phyloP scores from a whole-genome alignment of 2,888 invertebrate species.

The Parascotia fuliginaria region DNA sequence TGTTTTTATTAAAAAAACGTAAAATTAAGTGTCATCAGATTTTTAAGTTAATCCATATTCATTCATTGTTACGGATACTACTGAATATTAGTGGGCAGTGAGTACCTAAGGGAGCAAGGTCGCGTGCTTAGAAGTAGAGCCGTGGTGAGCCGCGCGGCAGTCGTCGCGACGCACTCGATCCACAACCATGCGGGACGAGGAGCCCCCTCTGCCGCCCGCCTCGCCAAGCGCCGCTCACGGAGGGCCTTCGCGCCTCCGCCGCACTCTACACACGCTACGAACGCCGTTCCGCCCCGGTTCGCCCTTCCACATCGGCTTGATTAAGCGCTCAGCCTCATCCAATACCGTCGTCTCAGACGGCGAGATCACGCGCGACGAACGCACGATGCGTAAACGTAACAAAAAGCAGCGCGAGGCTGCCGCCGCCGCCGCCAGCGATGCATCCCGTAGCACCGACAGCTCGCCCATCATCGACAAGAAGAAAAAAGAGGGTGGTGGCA shows the following conservation, averaged over 20 bases:
- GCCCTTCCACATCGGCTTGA: slow-evolving; percentile 82
- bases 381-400: slow-evolving; percentile 83
- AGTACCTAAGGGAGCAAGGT: slow-evolving; percentile 69
- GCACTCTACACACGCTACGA: slow-evolving; percentile 79
- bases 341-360: slow-evolving; percentile 81
- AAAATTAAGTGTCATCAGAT: too few species aligned
- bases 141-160: slow-evolving; percentile 64
- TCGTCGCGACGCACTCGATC: slow-evolving; percentile 61
- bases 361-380: slow-evolving; percentile 78
- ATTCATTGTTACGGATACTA: slow-evolving; percentile 35
- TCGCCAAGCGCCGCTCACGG: slow-evolving; percentile 44
- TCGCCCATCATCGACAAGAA: slow-evolving; percentile 71
- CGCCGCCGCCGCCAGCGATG: slow-evolving; percentile 62
- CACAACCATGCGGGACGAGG: slow-evolving; percentile 72
- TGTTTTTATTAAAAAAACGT: too few species aligned
- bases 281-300: slow-evolving; percentile 82
- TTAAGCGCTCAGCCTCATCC: slow-evolving; percentile 75
- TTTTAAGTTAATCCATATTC: slow-evolving; percentile 36
- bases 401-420: slow-evolving; percentile 75
- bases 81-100: slow-evolving; percentile 67
- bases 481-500: slow-evolving; percentile 65
- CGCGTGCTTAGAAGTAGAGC: slow-evolving; percentile 40
- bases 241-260: slow-evolving; percentile 75
- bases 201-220: slow-evolving; percentile 62
- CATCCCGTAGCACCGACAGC: slow-evolving; percentile 70